A percentile compares a stretch with the other conserved stretches of the same genome.
Evolutionary conservation across 2,797 vertebrate species (phyloP).

Genomic region (Peromyscus aztecus): DNA sequence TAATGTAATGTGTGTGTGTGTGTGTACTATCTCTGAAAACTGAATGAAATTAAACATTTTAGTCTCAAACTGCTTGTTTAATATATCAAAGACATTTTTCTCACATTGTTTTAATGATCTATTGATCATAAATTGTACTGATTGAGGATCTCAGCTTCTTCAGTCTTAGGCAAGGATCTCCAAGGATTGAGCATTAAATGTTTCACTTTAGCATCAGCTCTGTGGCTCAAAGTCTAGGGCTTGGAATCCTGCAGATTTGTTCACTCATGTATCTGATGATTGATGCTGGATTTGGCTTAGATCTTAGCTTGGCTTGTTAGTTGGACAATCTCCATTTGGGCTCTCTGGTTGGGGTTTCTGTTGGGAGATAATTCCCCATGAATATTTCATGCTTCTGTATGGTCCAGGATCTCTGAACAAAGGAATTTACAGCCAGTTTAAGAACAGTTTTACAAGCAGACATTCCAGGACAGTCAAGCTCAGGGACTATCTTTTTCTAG

Average conservation of each 20-base stretch:
- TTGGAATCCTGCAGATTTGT: background rate
- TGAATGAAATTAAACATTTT: background rate
- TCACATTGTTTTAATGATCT: background rate
- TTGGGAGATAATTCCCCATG: slow-evolving; percentile 15
- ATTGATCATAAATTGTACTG: background rate
- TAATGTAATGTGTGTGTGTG: background rate
- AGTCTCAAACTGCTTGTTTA: background rate
- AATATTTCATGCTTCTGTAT: slow-evolving; percentile 49
- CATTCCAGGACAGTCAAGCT: background rate
- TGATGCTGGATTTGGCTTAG: background rate
- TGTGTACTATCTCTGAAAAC: background rate
- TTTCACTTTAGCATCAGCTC: background rate
- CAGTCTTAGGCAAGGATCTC: background rate
- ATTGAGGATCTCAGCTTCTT: background rate
- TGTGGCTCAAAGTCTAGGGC: background rate
- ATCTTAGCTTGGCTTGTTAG: background rate
- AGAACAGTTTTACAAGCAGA: background rate
- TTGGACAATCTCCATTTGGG: slow-evolving; percentile 31
- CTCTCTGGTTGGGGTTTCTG: background rate
- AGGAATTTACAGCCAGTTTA: background rate
- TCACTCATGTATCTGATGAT: background rate
- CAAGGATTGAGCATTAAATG: background rate
- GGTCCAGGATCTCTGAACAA: slow-evolving; percentile 31
- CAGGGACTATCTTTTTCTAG: background rate
- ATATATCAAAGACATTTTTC: background rate